Conservation (phyloP, 2,797 vertebrate genomes). For the Galaxias olidus region DNA sequence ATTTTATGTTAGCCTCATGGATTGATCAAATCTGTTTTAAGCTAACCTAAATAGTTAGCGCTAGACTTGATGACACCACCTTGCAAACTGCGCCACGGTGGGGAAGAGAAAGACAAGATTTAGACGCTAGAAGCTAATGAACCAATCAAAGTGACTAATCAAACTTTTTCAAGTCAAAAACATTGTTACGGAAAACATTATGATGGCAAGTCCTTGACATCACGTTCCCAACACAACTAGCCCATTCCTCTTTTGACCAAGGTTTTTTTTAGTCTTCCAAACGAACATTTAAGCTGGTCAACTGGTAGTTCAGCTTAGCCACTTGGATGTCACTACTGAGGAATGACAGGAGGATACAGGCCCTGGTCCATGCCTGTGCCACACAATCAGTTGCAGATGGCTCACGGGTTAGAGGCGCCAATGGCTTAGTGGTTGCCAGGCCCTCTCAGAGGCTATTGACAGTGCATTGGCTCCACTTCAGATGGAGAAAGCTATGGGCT, state of each 20-base stretch:
- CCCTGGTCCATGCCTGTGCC: conserved; percentile 47
- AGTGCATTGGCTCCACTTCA: conserved; percentile 56
- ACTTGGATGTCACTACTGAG: no score
- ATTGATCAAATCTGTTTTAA: no score
- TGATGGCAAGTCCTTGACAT: neutral
- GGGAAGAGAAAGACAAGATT: no score
- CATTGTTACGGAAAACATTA: no score
- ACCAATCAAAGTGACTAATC: no score
- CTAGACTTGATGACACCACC: no score
- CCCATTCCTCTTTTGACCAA: neutral
- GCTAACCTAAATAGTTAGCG: no score
- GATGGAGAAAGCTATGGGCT: conserved; percentile 37
- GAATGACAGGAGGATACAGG: conserved; percentile 36
- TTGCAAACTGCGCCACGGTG: no score
- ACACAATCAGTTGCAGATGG: conserved; percentile 65
- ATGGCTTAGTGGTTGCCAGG: conserved; percentile 57
- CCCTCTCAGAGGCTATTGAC: conserved; percentile 58
- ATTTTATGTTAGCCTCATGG: no score
- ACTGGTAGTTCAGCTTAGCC: no score
- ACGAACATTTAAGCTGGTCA: neutral
- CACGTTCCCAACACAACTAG: neutral
- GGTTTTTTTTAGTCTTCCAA: neutral
- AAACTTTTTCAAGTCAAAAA: no score
- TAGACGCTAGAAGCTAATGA: no score
- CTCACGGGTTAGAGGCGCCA: conserved; percentile 54